Evolutionary conservation across 2,113 vertebrate genomes (phyloP).

Genomic region (Platichthys stellatus): DNA sequence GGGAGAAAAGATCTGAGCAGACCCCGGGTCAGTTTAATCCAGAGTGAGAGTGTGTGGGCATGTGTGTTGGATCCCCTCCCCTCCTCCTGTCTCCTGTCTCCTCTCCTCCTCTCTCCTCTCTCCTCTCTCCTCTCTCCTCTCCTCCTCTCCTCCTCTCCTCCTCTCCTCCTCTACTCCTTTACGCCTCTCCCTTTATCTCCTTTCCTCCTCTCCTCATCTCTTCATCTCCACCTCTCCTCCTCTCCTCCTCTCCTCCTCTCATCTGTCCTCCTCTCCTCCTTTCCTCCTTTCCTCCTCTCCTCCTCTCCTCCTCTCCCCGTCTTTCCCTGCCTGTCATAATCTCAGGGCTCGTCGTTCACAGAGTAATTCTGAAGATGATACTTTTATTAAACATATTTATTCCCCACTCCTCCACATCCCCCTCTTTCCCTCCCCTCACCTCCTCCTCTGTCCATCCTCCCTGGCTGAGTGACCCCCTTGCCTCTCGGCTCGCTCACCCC

Average conservation of each 20-base stretch:
- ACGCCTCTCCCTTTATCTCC: too few species aligned
- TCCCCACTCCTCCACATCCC: neutral
- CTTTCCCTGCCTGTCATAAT: constrained; percentile 9
- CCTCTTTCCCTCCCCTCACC: constrained; percentile 22
- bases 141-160: neutral
- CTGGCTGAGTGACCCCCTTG: constrained; percentile 47
- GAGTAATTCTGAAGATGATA: neutral
- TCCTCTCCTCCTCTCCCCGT: neutral
- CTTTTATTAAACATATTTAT: constrained; percentile 52
- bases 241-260: too few species aligned
- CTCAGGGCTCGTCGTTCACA: constrained; percentile 20
- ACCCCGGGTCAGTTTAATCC: constrained; percentile 33
- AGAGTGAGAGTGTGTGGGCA: constrained; percentile 46
- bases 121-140: too few species aligned
- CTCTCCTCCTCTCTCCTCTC: too few species aligned
- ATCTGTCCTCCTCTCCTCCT: too few species aligned
- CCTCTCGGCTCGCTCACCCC: constrained; percentile 50
- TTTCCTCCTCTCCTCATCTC: too few species aligned
- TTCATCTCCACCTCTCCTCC: too few species aligned
- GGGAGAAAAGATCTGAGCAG: neutral
- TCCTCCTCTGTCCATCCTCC: constrained; percentile 46
- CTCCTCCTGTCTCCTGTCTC: neutral
- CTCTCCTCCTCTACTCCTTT: too few species aligned
- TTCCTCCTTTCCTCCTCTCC: too few species aligned
- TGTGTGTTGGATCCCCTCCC: neutral